Percentiles rank a stretch among this genome's conserved stretches.
phyloP scores from a whole-genome alignment of 2,888 invertebrate species.

The Euproctis similis region DNA sequence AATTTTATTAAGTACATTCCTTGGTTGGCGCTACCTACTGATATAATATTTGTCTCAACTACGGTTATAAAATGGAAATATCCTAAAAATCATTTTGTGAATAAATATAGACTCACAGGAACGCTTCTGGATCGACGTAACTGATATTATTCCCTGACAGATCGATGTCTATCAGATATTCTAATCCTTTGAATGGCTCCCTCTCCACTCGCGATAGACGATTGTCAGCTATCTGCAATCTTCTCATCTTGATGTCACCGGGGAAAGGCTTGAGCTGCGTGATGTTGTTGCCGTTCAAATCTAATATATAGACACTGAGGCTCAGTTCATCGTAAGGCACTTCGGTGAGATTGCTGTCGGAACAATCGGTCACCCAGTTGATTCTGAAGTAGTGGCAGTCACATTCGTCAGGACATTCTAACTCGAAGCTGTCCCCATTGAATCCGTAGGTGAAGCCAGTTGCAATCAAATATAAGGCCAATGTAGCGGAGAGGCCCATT shows the following conservation, averaged over 20 bases:
- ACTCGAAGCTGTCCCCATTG: conserved; percentile 79
- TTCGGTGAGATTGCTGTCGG: conserved; percentile 82
- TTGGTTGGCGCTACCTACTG: too few species aligned
- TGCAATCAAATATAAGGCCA: conserved; percentile 40
- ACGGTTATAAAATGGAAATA: too few species aligned
- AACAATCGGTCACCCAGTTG: conserved; percentile 86
- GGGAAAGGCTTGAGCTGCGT: conserved; percentile 78
- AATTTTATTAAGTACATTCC: too few species aligned
- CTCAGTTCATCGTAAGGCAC: conserved; percentile 82
- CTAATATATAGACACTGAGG: conserved; percentile 81
- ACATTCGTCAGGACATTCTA: conserved; percentile 84
- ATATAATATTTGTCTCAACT: too few species aligned
- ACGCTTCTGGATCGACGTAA: conserved; percentile 79
- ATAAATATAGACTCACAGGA: conserved; percentile 67
- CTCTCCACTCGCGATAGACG: conserved; percentile 74
- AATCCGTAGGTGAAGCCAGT: conserved; percentile 47
- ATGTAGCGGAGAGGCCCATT: conserved; percentile 41
- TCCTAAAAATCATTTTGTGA: too few species aligned
- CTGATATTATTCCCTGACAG: conserved; percentile 80
- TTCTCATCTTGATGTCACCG: conserved; percentile 79
- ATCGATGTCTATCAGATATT: conserved; percentile 82
- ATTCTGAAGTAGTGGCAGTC: conserved; percentile 85
- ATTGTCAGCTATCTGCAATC: conserved; percentile 82
- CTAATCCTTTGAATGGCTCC: conserved; percentile 78
- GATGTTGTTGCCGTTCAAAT: conserved; percentile 82